phyloP scores from a whole-genome alignment of 2,888 invertebrate genomes.

The Plagodis dolabraria region DNA sequence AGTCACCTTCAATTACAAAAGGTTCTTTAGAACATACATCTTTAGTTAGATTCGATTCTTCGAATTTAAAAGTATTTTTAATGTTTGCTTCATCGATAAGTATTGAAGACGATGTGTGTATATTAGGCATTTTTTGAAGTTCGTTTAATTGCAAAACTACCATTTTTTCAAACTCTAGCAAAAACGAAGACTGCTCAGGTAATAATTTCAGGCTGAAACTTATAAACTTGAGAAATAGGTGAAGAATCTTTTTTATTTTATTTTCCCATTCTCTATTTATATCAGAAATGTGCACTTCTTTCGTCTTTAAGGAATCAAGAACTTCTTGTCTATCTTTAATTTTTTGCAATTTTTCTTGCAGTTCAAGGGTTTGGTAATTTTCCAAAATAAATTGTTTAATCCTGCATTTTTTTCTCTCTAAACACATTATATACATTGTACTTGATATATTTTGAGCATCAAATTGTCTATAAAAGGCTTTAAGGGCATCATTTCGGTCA shows the following conservation, averaged over 20 bases:
- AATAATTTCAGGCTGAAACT: slow-evolving; percentile 71
- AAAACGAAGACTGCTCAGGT: slow-evolving; percentile 74
- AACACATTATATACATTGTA: slow-evolving; percentile 74
- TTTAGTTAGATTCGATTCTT: slow-evolving; percentile 36
- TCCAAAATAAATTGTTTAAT: slow-evolving; percentile 67
- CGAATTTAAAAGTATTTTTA: slow-evolving; percentile 58
- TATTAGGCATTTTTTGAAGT: slow-evolving; percentile 60
- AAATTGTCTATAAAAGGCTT: slow-evolving; percentile 63
- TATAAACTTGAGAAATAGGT: slow-evolving; percentile 73
- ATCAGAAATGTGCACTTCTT: slow-evolving; percentile 52
- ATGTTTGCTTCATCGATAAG: slow-evolving; percentile 54
- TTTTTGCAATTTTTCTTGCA: slow-evolving; percentile 57
- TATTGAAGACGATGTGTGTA: slow-evolving; percentile 44
- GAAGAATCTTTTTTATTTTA: slow-evolving; percentile 68
- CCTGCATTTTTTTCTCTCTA: slow-evolving; percentile 75
- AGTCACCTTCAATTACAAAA: slow-evolving; percentile 64
- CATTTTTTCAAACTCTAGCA: slow-evolving; percentile 74
- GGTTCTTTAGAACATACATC: slow-evolving; percentile 59
- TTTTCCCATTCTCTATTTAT: slow-evolving; percentile 71
- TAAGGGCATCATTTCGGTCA: slow-evolving; percentile 68
- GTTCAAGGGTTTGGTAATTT: slow-evolving; percentile 58
- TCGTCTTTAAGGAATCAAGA: slow-evolving; percentile 52
- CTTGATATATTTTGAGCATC: slow-evolving; percentile 67
- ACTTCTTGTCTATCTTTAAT: slow-evolving; percentile 58
- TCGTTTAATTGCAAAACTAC: slow-evolving; percentile 74